Conservation (phyloP, 2,113 vertebrate genomes). For the Pomatorhinus ruficollis region DNA sequence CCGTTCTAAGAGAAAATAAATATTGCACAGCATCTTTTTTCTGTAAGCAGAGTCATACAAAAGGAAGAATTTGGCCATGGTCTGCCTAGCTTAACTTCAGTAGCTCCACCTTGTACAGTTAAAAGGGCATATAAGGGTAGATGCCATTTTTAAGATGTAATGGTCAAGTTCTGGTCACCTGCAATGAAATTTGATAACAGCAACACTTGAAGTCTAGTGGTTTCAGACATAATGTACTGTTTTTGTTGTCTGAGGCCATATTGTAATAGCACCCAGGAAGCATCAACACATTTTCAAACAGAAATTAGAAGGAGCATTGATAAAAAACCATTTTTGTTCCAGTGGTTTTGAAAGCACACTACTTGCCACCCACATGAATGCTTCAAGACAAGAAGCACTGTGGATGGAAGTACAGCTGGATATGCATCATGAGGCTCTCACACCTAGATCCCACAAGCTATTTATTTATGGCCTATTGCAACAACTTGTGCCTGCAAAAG, state of each 20-base stretch:
- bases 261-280: neutral
- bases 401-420: neutral
- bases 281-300: neutral
- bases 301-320: neutral
- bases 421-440: neutral
- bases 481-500: neutral
- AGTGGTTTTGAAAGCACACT: neutral
- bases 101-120: neutral
- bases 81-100: neutral
- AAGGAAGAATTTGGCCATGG: neutral
- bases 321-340: neutral
- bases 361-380: rapidly evolving
- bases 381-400: neutral
- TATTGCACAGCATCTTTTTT: neutral
- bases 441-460: neutral
- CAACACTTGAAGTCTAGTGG: neutral
- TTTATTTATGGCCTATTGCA: neutral
- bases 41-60: neutral
- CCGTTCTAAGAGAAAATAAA: neutral
- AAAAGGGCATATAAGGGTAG: neutral
- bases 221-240: neutral
- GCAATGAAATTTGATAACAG: neutral
- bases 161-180: neutral
- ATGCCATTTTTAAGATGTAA: neutral
- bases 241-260: neutral